Evolutionary conservation across 2,797 vertebrate genomes (phyloP), one percentile per base, ranked within the genome.

Genomic region (Halcyon badia): DNA sequence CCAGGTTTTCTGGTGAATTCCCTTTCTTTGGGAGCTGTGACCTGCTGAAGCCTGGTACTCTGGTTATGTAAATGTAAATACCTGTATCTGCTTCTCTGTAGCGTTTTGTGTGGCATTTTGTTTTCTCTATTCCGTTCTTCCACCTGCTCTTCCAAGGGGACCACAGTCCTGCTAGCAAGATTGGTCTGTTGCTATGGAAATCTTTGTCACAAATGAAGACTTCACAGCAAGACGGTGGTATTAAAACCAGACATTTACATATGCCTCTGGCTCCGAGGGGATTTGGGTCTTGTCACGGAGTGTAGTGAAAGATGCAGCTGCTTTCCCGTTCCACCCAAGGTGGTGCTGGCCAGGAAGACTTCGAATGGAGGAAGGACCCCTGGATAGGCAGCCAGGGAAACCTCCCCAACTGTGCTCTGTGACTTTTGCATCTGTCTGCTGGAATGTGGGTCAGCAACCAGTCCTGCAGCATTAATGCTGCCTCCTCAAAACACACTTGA

Each of bases 171-270:
- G 66, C 57, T 37, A 87, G 84, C 3, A 3, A 80, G 87, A 90
- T 90, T 89, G 3, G 80, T 82, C 94, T 94, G 96, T 97, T 97
- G 96, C 96, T 84, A 96, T 96, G 96, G 96, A 90, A 96, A 96
- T 97, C 78, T 83, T 93, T 92, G 89, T 95, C 94, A 95, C 97
- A 94, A 96, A 93, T 86, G 92, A 94, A 94, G 94, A 81, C 78
- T 97, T 96, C 83, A 66, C 83, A 87, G 87, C 62, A 87, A 83
- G 80, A 91, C 79, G 1, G 80, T 68, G 87, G 76, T 48, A 71
- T 91, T 93, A 96, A 96, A 96, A 11, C 69, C 89, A 92, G 91
- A n/a, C 76, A 89, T 91, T 92, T 96, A 64, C 91, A 95, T 83
- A 46, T 39, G 85, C 72, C 90, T 93, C 87, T 69, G 85, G 65